A percentile compares a stretch with the other conserved stretches of the same genome.
Evolutionary conservation across 1,140 invertebrate species (phyloP).

Genomic region (Neodiprion pinetum): DNA sequence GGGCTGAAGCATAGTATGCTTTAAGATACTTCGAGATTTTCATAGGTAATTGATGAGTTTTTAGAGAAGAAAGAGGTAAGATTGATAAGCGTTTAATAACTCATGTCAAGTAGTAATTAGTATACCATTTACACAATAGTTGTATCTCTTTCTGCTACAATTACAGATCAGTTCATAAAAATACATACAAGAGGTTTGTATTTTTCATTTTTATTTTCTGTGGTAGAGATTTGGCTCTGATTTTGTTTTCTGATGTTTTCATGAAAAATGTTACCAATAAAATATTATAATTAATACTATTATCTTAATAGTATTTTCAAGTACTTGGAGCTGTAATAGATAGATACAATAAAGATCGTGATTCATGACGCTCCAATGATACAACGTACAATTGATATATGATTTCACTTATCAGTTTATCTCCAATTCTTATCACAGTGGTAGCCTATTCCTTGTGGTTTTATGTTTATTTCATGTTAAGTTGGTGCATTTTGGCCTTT

Average conservation of each 20-base stretch:
- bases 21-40: neutral
- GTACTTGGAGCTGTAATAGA: neutral
- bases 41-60: neutral
- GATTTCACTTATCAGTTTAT: neutral
- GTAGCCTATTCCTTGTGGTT: neutral
- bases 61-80: slow-evolving; percentile 5
- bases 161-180: no score
- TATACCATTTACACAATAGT: neutral
- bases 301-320: no score
- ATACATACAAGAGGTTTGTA: neutral
- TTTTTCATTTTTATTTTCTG: no score
- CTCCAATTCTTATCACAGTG: neutral
- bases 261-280: no score
- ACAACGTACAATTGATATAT: neutral
- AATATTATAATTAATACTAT: no score
- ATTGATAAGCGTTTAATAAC: neutral
- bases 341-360: neutral
- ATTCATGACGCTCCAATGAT: slow-evolving; percentile 1
- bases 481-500: neutral
- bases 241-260: no score
- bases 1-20: slow-evolving; percentile 41
- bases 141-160: neutral
- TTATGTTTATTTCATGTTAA: neutral
- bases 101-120: no score
- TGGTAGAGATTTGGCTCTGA: no score